Percentiles rank a stretch among this genome's conserved stretches.
These are phyloP conservation scores for Drosophila sucinea DNA, from an alignment of 1,140 invertebrate genomes.

Conservation along the genomic window DNA sequence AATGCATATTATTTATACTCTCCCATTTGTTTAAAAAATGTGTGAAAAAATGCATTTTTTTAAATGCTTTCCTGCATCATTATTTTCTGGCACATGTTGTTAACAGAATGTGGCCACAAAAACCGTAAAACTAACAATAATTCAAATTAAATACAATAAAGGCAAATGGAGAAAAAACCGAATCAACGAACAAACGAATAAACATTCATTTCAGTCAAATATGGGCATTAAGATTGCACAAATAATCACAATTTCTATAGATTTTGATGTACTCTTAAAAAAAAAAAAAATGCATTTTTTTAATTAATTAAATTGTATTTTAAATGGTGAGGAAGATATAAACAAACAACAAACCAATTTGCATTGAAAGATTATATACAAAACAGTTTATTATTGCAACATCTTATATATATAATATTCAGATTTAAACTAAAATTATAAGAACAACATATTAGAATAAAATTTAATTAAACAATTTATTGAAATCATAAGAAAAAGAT, in stretches of 20 bases:
- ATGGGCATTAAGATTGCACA: not conserved
- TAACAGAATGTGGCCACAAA: conserved; percentile 47
- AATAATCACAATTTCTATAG: not conserved
- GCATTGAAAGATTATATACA: too few relatives aligned
- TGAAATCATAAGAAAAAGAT: too few relatives aligned
- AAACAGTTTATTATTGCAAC: too few relatives aligned
- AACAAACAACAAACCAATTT: too few relatives aligned
- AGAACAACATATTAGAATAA: too few relatives aligned
- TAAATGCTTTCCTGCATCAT: not conserved
- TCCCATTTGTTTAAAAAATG: not conserved
- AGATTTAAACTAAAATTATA: too few relatives aligned
- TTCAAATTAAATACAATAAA: conserved; percentile 54
- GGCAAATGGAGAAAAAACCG: conserved; percentile 9
- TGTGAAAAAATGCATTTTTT: not conserved
- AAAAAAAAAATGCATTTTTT: too few relatives aligned
- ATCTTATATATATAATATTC: too few relatives aligned
- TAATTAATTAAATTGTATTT: too few relatives aligned
- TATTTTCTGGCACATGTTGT: conserved; percentile 12
- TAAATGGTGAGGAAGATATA: too few relatives aligned
- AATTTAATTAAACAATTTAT: too few relatives aligned
- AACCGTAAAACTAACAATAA: conserved; percentile 54
- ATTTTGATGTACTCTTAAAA: not conserved
- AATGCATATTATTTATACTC: too few relatives aligned
- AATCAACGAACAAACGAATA: conserved; percentile 25
- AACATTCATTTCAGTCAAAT: not conserved